Evolutionary conservation across 1,140 invertebrate genomes (phyloP).

Genomic region (Dreissena rostriformis): DNA sequence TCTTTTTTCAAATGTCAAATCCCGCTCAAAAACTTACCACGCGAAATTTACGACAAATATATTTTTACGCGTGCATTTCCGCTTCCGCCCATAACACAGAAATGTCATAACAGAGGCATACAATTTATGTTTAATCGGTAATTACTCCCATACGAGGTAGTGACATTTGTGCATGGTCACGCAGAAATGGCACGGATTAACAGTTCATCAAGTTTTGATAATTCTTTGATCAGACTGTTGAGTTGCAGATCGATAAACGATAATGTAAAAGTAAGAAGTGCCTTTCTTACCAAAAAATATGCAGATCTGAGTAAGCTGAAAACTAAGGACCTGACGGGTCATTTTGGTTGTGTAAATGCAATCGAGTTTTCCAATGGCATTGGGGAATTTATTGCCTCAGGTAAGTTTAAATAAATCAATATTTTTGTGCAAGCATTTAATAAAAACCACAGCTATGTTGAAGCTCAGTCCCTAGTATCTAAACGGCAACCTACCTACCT

Average conservation of each 20-base stretch:
- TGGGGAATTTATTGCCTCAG: conserved; percentile 92
- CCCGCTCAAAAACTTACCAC: no score
- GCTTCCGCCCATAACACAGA: not conserved
- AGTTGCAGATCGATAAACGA: conserved; percentile 1
- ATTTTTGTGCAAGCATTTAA: not conserved
- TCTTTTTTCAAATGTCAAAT: no score
- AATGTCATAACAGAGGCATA: not conserved
- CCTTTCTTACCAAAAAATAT: conserved; percentile 69
- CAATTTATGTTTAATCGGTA: not conserved
- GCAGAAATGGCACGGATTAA: not conserved
- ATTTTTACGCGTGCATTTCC: not conserved
- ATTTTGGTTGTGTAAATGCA: conserved; percentile 98
- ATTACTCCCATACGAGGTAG: not conserved
- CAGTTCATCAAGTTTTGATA: not conserved
- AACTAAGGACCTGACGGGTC: conserved; percentile 91
- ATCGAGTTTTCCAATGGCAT: conserved; percentile 94
- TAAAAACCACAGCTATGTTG: no score
- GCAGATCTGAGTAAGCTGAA: conserved; percentile 85
- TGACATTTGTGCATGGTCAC: not conserved
- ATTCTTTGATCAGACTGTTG: not conserved
- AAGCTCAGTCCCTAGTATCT: no score
- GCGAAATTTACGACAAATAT: no score
- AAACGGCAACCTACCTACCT: no score
- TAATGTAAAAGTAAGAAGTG: not conserved
- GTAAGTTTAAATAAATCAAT: conserved; percentile 82